Evolutionary conservation across 2,113 vertebrate genomes (phyloP).

Genomic region (Engraulis encrasicolus): DNA sequence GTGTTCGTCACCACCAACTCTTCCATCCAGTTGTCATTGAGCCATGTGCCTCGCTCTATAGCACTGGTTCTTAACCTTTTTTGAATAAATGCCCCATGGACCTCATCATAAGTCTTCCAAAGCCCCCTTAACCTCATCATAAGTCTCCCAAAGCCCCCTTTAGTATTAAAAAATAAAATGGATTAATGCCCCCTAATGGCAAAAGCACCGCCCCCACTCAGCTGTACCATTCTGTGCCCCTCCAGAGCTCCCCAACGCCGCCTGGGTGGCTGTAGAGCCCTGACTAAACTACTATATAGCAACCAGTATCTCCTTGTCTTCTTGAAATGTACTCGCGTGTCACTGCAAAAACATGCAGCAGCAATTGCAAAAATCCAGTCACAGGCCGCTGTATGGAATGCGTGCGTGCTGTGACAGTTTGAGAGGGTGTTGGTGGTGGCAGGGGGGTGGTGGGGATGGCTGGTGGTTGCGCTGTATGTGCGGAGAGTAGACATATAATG

Average conservation of each 20-base stretch:
- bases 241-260: too few species aligned
- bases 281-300: too few species aligned
- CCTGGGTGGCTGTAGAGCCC: too few species aligned
- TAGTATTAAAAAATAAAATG: too few species aligned
- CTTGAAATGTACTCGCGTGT: not conserved
- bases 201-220: too few species aligned
- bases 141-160: too few species aligned
- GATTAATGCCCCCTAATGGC: too few species aligned
- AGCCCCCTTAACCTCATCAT: too few species aligned
- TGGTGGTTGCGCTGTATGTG: not conserved
- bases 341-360: not conserved
- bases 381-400: conserved; percentile 49
- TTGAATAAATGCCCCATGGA: too few species aligned
- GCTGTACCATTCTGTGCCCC: too few species aligned
- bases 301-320: not conserved
- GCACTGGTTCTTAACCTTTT: too few species aligned
- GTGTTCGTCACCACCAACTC: not conserved
- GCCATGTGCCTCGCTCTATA: not conserved
- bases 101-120: too few species aligned
- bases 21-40: not conserved
- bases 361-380: conserved; percentile 16
- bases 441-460: not conserved
- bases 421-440: conserved; percentile 20
- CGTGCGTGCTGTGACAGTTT: conserved; percentile 31
- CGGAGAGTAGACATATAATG: not conserved